A percentile compares a stretch with the other conserved stretches of the same genome.
Conservation (phyloP, 2,113 vertebrate genomes). For the Channa argus region DNA sequence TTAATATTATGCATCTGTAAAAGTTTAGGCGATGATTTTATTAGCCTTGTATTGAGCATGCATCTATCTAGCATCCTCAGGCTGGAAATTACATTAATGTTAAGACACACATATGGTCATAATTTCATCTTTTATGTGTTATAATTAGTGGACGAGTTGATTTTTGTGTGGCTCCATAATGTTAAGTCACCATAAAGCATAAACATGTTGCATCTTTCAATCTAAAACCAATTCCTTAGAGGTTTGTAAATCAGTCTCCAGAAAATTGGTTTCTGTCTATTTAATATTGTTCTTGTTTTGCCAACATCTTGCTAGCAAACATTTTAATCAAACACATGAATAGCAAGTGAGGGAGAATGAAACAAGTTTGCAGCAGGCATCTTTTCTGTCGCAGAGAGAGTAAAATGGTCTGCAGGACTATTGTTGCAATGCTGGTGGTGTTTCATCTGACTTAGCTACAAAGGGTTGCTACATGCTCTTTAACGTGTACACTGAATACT, state of each 20-base stretch:
- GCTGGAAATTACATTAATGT: conserved; percentile 1
- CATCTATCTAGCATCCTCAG: background rate
- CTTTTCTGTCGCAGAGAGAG: conserved; percentile 54
- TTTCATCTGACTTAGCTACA: conserved; percentile 59
- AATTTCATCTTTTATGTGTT: background rate
- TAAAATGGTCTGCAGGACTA: conserved; percentile 57
- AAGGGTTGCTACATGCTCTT: conserved; percentile 55
- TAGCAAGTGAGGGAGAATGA: conserved; percentile 48
- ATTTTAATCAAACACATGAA: conserved; percentile 77
- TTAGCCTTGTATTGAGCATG: background rate
- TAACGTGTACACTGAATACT: conserved; percentile 46
- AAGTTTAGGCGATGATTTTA: conserved; percentile 26
- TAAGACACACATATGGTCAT: background rate
- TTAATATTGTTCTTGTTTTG: conserved; percentile 59
- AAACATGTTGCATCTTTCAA: conserved; percentile 20
- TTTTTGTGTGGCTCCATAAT: background rate
- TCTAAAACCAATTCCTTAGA: conserved; percentile 37
- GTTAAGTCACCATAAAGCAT: conserved; percentile 1
- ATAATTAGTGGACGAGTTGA: conserved; percentile 10
- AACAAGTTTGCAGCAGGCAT: conserved; percentile 59
- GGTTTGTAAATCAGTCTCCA: conserved; percentile 60
- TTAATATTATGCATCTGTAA: conserved; percentile 24
- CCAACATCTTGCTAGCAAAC: conserved; percentile 49
- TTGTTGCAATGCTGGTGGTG: conserved; percentile 71
- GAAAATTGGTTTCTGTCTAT: conserved; percentile 68